Conservation (phyloP, 2,113 vertebrate genomes). For the Xiphorhynchus elegans region DNA sequence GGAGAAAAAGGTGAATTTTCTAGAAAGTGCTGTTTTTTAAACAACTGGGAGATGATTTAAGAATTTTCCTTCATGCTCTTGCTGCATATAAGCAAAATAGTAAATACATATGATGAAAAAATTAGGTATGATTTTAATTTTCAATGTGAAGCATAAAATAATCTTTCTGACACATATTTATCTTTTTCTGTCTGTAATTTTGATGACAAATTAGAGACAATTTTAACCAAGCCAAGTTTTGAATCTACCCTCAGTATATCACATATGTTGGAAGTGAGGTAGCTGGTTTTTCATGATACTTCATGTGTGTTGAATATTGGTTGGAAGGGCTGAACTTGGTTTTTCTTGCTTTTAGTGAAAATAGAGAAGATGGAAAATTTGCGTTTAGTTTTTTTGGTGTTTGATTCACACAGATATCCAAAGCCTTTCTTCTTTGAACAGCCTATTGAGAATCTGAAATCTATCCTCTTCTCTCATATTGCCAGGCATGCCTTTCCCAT, state of each 20-base stretch:
- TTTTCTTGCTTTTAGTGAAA: conserved; percentile 6
- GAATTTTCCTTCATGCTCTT: neutral
- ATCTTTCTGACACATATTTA: neutral
- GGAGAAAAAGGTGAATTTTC: neutral
- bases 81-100: neutral
- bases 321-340: neutral
- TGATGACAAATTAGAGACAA: neutral
- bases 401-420: neutral
- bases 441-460: conserved; percentile 20
- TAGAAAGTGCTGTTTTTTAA: neutral
- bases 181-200: neutral
- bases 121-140: neutral
- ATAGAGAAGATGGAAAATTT: neutral
- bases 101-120: neutral
- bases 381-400: neutral
- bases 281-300: neutral
- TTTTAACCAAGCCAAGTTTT: neutral
- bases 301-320: neutral
- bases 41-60: neutral
- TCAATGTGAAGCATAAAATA: neutral
- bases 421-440: neutral
- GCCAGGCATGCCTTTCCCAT: conserved; percentile 38
- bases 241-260: neutral
- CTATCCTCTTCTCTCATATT: neutral
- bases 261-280: neutral